Evolutionary conservation across 2,888 invertebrate genomes (phyloP), one percentile per base, ranked within the genome.

Genomic region (Biston betularia): DNA sequence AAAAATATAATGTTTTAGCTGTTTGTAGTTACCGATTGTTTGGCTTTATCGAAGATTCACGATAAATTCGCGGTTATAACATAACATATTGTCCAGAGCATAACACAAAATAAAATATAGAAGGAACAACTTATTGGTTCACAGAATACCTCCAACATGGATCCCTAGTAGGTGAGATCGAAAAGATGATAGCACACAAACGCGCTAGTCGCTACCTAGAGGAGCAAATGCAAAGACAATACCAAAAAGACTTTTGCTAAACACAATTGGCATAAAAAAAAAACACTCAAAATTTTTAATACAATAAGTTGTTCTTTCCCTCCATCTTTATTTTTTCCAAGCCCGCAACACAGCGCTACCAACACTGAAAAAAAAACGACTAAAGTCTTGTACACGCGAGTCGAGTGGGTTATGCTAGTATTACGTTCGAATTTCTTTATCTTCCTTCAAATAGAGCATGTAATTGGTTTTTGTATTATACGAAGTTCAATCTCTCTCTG

Each of bases 331-430:
- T 74, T 72, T 80, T 74, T 80, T 81, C 75, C 75, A 72, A 75
- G 76, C 77, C 82, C 83, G 84, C 85, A 82, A 78, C 86, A 82
- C 87, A 83, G 87, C 89, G 89, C 87, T 80, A 82, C 85, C 83
- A 66, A 71, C 68, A 66, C 71, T 71, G 68, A 68, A 52, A 24
- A 24, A 24, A 62, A 69, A 63, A n/a, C 49, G 44, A 58, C 33
- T 62, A 54, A 64, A 64, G 52, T 68, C 59, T 48, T 14, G 52
- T 65, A 48, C 65, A 63, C 67, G 69, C 74, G 68, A 71, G 72
- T 65, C 74, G 69, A 71, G 68, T 70, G 71, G 73, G 73, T 75
- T 64, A 73, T 75, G 74, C 74, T 75, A 73, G 73, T 71, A 70
- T 63, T 66, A 73, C 74, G 65, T 60, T 68, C 61, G 57, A 65